Conservation (phyloP, 2,888 invertebrate genomes). For the Lamproptera curius region DNA sequence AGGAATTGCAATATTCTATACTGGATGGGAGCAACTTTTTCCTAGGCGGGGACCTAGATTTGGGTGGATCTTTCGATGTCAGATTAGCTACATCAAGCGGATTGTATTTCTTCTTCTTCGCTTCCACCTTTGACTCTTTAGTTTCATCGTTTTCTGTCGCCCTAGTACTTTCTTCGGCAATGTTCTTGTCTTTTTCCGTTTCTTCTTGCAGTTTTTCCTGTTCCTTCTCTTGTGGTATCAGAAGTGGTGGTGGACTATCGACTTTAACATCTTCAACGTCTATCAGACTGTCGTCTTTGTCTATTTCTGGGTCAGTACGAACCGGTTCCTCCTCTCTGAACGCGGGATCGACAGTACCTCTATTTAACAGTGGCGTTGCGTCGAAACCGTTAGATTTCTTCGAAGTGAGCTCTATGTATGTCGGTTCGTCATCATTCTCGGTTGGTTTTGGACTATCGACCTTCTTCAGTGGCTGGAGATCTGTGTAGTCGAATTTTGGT, state of each 20-base stretch:
- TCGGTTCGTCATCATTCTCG: slow-evolving; percentile 62
- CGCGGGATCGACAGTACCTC: slow-evolving; percentile 57
- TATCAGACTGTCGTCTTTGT: slow-evolving; percentile 70
- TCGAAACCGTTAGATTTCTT: slow-evolving; percentile 59
- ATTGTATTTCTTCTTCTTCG: slow-evolving; percentile 70
- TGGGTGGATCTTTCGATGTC: slow-evolving; percentile 79
- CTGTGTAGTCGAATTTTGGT: slow-evolving; percentile 64
- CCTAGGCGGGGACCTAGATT: slow-evolving; percentile 65
- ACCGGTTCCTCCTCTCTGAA: slow-evolving; percentile 65
- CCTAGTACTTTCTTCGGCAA: slow-evolving; percentile 43
- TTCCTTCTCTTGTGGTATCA: slow-evolving; percentile 38
- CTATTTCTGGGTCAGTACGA: slow-evolving; percentile 67
- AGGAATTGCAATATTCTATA: slow-evolving; percentile 52
- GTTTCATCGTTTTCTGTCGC: slow-evolving; percentile 43
- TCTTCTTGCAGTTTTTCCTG: slow-evolving; percentile 33
- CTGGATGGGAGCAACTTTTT: slow-evolving; percentile 65
- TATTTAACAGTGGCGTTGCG: slow-evolving; percentile 40
- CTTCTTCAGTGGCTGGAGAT: slow-evolving; percentile 64
- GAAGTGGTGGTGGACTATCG: slow-evolving; percentile 46
- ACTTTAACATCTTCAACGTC: slow-evolving; percentile 70
- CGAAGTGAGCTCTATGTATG: slow-evolving; percentile 66
- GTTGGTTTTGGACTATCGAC: slow-evolving; percentile 59
- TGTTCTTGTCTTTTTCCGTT: slow-evolving; percentile 27
- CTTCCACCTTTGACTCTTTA: slow-evolving; percentile 56
- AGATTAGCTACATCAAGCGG: slow-evolving; percentile 81